Evolutionary conservation across 2,113 vertebrate species (phyloP), one percentile per base, ranked within the genome.

Genomic region (Nipponia nippon): DNA sequence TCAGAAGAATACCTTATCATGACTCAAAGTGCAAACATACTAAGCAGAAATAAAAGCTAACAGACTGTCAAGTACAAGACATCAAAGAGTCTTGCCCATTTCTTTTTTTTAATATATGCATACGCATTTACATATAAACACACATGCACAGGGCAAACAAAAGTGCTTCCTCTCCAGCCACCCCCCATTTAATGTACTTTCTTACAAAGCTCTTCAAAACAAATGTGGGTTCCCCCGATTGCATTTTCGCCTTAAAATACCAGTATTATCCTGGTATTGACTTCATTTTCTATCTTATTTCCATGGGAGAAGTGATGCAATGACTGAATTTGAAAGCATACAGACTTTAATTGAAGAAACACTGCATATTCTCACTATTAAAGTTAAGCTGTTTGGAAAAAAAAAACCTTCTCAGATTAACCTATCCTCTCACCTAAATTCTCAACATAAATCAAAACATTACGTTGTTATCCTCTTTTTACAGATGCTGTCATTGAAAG

Each of bases 81-180:
- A 93, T 2, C 3, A 0, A 29, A 29, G 16, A 49, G 22, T 32
- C 65, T 53, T 13, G 58, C 3, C 22, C 5, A 13, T 34, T 75
- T 82, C 6, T n/a, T 83, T 56, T 32, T 32, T 69, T 61, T 46
- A 34, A 52, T 9, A 56, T 10, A 55, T 25, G 8, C 4, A 49
- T 6, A 36, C 6, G 16, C 13, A 11, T 53, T 38, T 38, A 71
- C 7, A 56, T 5, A 46, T 2, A 38, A 73, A 71, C 10, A 55
- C 30, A 34, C 12, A 49, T 4, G 11, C 2, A 38, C 2, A 42
- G 38, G 25, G 23, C 53, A 73, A 83, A 66, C 0, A 0, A 22
- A 78, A 71, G 12, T 2, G 3, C 52, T 80, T 75, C 44, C 50
- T 83, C 42, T 30, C 25, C 36, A 46, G 25, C 20, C 66, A 53